phyloP scores from a whole-genome alignment of 2,113 vertebrate genomes.

The Brachyhypopomus occidentalis region DNA sequence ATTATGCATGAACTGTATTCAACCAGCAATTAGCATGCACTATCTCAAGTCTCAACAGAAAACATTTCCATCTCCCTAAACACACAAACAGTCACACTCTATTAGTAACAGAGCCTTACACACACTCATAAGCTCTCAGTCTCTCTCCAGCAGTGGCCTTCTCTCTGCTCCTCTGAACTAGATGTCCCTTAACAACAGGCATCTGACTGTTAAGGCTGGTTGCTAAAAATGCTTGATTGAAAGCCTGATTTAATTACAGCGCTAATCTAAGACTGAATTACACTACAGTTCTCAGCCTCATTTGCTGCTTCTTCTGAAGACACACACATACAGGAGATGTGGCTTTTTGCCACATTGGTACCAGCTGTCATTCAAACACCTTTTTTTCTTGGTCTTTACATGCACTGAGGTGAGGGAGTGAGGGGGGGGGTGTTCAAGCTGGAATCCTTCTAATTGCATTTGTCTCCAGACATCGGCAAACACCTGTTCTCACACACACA shows the following conservation, averaged over 20 bases:
- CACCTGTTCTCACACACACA: neutral
- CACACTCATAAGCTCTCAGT: neutral
- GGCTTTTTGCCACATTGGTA: neutral
- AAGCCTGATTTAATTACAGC: conserved; percentile 28
- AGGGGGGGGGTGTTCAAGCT: conserved; percentile 1
- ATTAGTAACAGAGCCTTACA: neutral
- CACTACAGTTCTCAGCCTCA: neutral
- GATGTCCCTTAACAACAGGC: too few relatives aligned
- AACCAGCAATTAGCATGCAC: conserved; percentile 26
- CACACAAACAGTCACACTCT: neutral
- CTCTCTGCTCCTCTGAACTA: neutral
- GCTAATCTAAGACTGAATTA: conserved; percentile 5
- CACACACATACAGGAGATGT: neutral
- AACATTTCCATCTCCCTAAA: conserved; percentile 16
- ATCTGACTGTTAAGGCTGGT: neutral
- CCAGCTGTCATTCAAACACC: neutral
- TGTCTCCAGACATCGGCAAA: neutral
- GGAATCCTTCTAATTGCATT: conserved; percentile 16
- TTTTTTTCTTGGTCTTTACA: neutral
- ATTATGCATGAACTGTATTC: conserved; percentile 20
- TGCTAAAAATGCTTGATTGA: neutral
- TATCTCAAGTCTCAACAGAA: neutral
- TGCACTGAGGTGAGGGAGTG: neutral
- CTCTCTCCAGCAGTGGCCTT: neutral
- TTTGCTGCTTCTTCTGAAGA: neutral